Base-by-base conservation (phyloP, 2,113 vertebrate genomes). In the Corydoras maculifer region DNA sequence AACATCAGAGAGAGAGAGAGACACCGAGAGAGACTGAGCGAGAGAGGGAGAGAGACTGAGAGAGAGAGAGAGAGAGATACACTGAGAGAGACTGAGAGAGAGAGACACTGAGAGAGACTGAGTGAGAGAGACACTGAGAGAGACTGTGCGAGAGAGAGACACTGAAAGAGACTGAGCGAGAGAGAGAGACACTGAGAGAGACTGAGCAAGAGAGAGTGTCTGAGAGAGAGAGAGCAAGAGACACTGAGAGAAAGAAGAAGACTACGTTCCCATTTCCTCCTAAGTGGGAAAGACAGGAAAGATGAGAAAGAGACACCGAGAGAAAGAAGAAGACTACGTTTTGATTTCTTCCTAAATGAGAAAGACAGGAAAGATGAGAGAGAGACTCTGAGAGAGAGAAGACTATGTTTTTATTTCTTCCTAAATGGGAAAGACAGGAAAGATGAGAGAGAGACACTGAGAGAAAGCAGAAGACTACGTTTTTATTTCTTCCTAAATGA, bases 301-400 rank as follows among this genome's bases (percentile, higher is more conserved):
- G 18, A 25, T 25, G 18, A 25, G 18, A 25, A 2, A 25, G 18
- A 25, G 18, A 25, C n/a, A n/a, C n/a, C n/a, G 18, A 25, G 18
- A 25, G 18, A 25, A 2, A 25, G 18, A 7, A 7, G 32, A 35
- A 35, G 64, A 53, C 30, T 60, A 35, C 59, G 30, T 55, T 53
- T 69, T 43, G 3, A 4, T 9, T 49, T 35, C 48, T 68, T 15
- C 50, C 2, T 11, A n/a, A 31, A 55, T 11, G 31, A 10, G 18
- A 11, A 65, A 5, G 18, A 69, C 73, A 35, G 49, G 55, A 35
- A 59, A 59, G 48, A 69, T 15, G 13, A 25, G 18, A 25, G 18
- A 25, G 18, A 25, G 18, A 25, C 18, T 1, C 18, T 25, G 18
- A 25, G 18, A 25, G 18, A 25, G 18, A 25, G 18, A 25, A 59